A percentile compares a stretch with the other conserved stretches of the same genome.
Evolutionary conservation across 64 coral and sea anemone species (phyloP).

Genomic region (Platygyra sinensis): DNA sequence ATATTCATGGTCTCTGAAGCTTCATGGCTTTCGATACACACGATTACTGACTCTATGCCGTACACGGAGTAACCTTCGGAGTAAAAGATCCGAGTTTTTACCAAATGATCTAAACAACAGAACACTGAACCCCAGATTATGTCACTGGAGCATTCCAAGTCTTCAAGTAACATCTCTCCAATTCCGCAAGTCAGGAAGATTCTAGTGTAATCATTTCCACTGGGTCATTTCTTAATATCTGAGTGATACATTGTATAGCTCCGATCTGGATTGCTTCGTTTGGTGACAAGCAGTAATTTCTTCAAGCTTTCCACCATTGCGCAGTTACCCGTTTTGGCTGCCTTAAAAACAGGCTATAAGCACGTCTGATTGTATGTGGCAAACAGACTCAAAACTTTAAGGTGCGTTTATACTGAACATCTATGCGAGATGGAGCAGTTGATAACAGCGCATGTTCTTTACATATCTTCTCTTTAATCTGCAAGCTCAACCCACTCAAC

Average conservation of each 20-base stretch:
- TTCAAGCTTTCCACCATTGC: too few species aligned
- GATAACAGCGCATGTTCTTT: constrained; percentile 12
- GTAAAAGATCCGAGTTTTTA: constrained; percentile 44
- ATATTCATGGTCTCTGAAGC: constrained; percentile 71
- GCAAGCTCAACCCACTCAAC: constrained; percentile 1
- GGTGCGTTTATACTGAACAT: constrained; percentile 48
- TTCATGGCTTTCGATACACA: constrained; percentile 58
- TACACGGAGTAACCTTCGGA: constrained; percentile 70
- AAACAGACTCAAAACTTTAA: constrained; percentile 36
- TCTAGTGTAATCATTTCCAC: constrained; percentile 4
- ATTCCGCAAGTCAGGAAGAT: constrained; percentile 61
- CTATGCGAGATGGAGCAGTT: background rate
- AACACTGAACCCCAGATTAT: constrained; percentile 83
- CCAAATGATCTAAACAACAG: constrained; percentile 61
- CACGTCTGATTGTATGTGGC: constrained; percentile 2
- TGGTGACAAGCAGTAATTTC: too few species aligned
- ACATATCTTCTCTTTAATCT: constrained; percentile 34
- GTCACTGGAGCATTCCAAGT: constrained; percentile 67
- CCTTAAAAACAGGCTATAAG: background rate
- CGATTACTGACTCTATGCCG: constrained; percentile 69
- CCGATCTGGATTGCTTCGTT: too few species aligned
- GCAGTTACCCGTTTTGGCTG: too few species aligned
- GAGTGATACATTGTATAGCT: too few species aligned
- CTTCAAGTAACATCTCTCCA: constrained; percentile 78
- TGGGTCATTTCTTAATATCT: constrained; percentile 48